phyloP scores from a whole-genome alignment of 2,797 vertebrate genomes.

The Aulostomus chinensis region DNA sequence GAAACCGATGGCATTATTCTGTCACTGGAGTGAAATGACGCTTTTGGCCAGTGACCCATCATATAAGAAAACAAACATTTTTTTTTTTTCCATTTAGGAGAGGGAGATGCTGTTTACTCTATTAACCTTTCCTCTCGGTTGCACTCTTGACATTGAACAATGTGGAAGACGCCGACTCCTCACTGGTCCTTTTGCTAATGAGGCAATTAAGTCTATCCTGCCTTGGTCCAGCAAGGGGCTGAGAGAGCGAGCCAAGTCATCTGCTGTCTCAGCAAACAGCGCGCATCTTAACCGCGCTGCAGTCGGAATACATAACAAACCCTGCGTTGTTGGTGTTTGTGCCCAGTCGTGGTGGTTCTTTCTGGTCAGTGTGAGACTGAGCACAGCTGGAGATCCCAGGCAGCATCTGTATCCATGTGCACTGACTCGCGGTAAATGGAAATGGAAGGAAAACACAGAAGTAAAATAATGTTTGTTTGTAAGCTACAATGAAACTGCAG shows the following conservation, averaged over 20 bases:
- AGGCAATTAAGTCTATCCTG: constrained; percentile 81
- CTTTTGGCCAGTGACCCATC: constrained; percentile 41
- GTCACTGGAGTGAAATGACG: constrained; percentile 32
- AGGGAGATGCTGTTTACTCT: constrained; percentile 68
- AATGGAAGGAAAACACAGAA: constrained; percentile 32
- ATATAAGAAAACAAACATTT: constrained; percentile 52
- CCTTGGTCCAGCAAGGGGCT: constrained; percentile 61
- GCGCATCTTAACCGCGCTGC: constrained; percentile 48
- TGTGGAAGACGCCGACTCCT: constrained; percentile 71
- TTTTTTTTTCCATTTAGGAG: constrained; percentile 58
- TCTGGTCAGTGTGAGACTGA: constrained; percentile 28
- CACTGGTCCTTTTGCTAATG: constrained; percentile 77
- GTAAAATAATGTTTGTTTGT: constrained; percentile 18
- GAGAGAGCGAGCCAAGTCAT: constrained; percentile 65
- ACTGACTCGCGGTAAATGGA: constrained; percentile 25
- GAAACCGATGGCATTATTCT: constrained; percentile 35
- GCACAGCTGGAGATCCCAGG: constrained; percentile 50
- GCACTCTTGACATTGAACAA: constrained; percentile 80
- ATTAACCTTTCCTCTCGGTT: constrained; percentile 79
- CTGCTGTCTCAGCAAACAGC: constrained; percentile 81
- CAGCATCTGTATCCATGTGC: constrained; percentile 38
- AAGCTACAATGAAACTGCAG: constrained; percentile 6
- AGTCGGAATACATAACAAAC: constrained; percentile 57
- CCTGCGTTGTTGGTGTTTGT: constrained; percentile 31
- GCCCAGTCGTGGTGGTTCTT: constrained; percentile 21